A percentile compares a stretch with the other conserved stretches of the same genome.
phyloP scores from a whole-genome alignment of 2,113 vertebrate species.

The Paramormyrops kingsleyae region DNA sequence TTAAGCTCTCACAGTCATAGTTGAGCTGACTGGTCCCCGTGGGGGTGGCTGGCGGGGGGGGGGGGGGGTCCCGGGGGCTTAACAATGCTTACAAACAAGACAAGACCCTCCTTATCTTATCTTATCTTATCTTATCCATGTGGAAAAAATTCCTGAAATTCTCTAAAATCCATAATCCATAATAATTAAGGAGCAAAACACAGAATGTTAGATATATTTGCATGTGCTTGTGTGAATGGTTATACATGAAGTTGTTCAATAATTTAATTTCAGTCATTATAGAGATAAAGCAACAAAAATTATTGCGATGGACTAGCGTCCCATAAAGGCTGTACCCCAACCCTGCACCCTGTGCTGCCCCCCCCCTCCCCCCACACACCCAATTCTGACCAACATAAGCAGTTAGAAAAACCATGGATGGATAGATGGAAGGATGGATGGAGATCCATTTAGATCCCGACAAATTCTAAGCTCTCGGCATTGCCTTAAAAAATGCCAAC shows the following conservation, averaged over 20 bases:
- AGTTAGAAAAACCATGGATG: background rate
- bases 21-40: background rate
- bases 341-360: background rate
- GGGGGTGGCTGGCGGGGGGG: background rate
- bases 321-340: background rate
- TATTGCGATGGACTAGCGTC: background rate
- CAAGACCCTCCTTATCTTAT: background rate
- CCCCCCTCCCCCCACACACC: background rate
- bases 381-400: background rate
- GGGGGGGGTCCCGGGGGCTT: background rate
- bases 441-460: background rate
- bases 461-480: background rate
- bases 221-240: background rate
- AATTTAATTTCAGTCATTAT: background rate
- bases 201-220: background rate
- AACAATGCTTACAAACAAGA: background rate
- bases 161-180: background rate
- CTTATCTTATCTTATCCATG: background rate
- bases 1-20: slow-evolving; percentile 9
- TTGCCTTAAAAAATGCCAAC: background rate
- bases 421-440: background rate
- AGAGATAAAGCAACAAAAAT: background rate
- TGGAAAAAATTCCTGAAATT: background rate
- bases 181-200: background rate
- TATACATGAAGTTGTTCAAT: background rate